Evolutionary conservation across 2,113 vertebrate genomes (phyloP), one percentile per base, ranked within the genome.

Genomic region (Petrocephalus microphthalmus): DNA sequence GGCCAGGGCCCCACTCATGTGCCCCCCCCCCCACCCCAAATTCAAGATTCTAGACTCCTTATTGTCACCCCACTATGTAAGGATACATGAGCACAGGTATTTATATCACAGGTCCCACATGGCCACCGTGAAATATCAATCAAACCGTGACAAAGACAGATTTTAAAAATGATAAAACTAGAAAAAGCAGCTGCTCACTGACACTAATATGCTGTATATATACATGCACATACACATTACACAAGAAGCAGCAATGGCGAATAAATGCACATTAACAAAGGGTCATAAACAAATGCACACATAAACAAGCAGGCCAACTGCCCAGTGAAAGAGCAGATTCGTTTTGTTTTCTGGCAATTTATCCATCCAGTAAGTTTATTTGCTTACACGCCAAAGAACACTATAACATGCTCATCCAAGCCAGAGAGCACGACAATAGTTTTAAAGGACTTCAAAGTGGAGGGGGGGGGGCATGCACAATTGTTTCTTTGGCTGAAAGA

Each of bases 401-500:
- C 82, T 89, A 89, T 92, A 94, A 93, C 93, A 93, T 91, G 92
- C 90, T 89, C 89, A 92, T 94, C 90, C 37, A 37, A 81, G 13
- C 74, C 25, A 92, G 90, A 91, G 92, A 88, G 91, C 91, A 93
- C 91, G 92, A 90, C 89, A 90, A 87, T 56, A 87, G 89, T 86
- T 93, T 86, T 89, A 85, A 91, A 91, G 91, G 86, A 91, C 84
- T 90, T 87, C 52, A 91, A 87, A 90, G 87, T 82, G 91, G 90
- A 57, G 81, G 87, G 78, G 56, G 84, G 71, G 88, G 84, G 82
- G 84, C 71, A 87, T 82, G 82, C 83, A 87, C 94, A 92, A 94
- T 95, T 91, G 92, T 92, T 94, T 67, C 92, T 93, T 93, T 11
- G 3, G 90, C 90, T 89, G 92, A 87, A 90, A 90, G 91, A 90